Percentiles rank a stretch among this genome's conserved stretches.
phyloP scores from a whole-genome alignment of 2,113 vertebrate species.

The Zosterops pallidus region DNA sequence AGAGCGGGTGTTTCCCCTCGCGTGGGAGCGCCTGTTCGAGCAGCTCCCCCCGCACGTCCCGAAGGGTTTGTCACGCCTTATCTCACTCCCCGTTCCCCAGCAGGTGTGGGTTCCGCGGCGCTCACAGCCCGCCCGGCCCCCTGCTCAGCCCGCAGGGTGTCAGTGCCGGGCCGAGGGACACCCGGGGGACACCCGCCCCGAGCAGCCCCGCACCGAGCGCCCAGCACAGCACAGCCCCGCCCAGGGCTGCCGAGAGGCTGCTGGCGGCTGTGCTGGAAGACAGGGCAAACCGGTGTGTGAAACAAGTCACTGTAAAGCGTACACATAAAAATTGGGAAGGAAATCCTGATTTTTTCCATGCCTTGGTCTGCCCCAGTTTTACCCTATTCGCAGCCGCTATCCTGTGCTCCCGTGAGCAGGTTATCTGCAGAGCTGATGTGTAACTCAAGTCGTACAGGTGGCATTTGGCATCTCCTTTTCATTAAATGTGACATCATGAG shows the following conservation, averaged over 20 bases:
- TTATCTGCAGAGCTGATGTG: no score
- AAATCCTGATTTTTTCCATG: background rate
- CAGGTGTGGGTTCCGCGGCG: background rate
- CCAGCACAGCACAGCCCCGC: background rate
- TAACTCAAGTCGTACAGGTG: background rate
- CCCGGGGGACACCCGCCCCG: background rate
- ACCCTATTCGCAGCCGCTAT: background rate
- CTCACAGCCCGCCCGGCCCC: background rate
- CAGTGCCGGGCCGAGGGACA: no score
- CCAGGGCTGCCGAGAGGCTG: background rate
- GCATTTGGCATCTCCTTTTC: background rate
- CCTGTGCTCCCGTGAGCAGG: rapidly evolving
- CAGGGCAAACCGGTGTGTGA: background rate
- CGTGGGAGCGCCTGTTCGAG: background rate
- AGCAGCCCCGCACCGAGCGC: no score
- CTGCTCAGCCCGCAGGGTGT: background rate
- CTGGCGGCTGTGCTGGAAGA: background rate
- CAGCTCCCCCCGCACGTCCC: no score
- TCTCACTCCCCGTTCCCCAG: background rate
- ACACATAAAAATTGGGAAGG: background rate
- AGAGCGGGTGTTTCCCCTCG: background rate
- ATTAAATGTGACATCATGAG: background rate
- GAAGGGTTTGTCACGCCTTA: background rate
- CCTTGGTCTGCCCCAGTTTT: background rate
- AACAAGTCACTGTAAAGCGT: background rate